Evolutionary conservation across 2,797 vertebrate genomes (phyloP), one percentile per base, ranked within the genome.

Genomic region (Anguilla marmorata): DNA sequence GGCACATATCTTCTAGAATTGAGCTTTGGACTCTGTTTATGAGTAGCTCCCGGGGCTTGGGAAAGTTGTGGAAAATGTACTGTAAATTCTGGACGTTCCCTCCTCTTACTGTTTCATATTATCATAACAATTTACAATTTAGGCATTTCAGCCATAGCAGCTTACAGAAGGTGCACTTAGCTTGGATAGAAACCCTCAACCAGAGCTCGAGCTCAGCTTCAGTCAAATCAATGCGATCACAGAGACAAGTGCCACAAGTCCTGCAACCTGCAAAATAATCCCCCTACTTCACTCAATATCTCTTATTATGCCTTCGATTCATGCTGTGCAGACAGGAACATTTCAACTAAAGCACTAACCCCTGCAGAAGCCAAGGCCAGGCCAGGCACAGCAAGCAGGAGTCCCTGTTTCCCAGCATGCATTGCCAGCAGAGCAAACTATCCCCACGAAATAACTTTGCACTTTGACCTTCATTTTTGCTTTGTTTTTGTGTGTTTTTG

Each of bases 351-450:
- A 74, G 84, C 41, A 54, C 87, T 76, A 14, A 88, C 82, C 63
- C 37, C 11, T 21, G 21, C 37, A 79, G 54, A n/a, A 54, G 19
- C 79, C 80, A 21, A 45, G 52, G 24, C 72, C 24, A 27, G 63
- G 63, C 54, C 54, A 72, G 11, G n/a, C n/a, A 27, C 69, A 30
- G 27, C 69, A 72, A 72, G 27, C 74, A 41, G 27, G 30, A 21
- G 33, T 45, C 54, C 83, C 54, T 33, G 14, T 76, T 85, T 74
- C 84, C 84, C 87, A 88, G 87, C 87, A 88, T 88, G 87, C 87
- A 85, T 84, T 30, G 54, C 87, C 52, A 41, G 84, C 72, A 8
- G 79, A 50, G 21, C 79, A 82, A 48, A 50, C 45, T 52, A 33
- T n/a, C 41, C 86, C 86, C 12, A 72, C n/a, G 24, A 33, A 63